phyloP scores from a whole-genome alignment of 2,888 invertebrate genomes.

The Griposia aprilina region DNA sequence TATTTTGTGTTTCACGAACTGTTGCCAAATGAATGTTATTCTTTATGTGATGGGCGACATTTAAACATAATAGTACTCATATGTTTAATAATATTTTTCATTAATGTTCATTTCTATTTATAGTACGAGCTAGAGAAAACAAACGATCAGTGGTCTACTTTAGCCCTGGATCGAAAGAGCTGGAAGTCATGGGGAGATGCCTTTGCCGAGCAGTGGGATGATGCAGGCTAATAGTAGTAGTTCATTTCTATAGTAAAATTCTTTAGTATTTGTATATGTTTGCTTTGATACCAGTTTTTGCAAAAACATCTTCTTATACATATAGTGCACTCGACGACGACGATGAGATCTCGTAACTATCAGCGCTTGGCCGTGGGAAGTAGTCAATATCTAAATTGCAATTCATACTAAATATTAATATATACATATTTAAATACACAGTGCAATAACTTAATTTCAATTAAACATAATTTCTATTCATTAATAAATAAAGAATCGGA shows the following conservation, averaged over 20 bases:
- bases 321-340: constrained; percentile 79
- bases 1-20: background rate
- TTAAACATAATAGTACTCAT: background rate
- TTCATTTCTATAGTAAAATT: background rate
- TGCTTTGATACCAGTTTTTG: background rate
- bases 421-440: no score
- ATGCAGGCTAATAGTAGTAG: background rate
- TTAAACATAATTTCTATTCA: no score
- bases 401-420: no score
- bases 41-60: background rate
- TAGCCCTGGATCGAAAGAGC: no score
- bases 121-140: background rate
- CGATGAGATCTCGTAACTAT: constrained; percentile 78
- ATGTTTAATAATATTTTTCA: background rate
- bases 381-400: no score
- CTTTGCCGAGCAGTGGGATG: background rate
- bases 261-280: background rate
- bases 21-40: background rate
- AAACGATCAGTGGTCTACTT: background rate
- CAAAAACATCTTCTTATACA: no score
- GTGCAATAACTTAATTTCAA: no score
- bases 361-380: constrained; percentile 77
- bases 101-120: background rate
- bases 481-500: no score
- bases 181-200: background rate